Evolutionary conservation across 2,797 vertebrate genomes (phyloP), one percentile per base, ranked within the genome.

Genomic region (Acanthurus tractus): DNA sequence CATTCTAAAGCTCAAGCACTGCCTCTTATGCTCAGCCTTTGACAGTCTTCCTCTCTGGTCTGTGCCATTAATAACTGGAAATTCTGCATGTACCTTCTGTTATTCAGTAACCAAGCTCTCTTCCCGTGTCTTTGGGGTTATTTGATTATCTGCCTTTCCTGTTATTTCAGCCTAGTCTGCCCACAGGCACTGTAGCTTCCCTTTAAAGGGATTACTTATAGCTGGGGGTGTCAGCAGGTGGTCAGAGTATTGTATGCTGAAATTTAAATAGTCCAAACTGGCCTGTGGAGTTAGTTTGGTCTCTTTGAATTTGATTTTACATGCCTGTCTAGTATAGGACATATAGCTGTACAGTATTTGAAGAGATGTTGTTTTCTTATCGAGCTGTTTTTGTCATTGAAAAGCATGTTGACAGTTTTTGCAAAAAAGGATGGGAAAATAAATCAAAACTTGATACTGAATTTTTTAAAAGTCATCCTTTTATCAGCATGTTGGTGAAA

Each of bases 131-230:
- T 75, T 36, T 3, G 1, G 10, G 53, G 36, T 74, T 63, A 57
- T 80, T 68, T 72, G 38, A 52, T 70, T 62, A 57, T 9, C 36
- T 74, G 57, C 34, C 54, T 74, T 63, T 84, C 65, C 56, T 81
- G 53, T 75, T 56, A 49, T 78, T 72, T 63, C 72, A 66, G 46
- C 34, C 13, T 7, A 25, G 63, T 62, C 63, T 56, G 18, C 54
- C 59, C 68, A 69, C 36, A 64, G 63, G 42, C 50, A 17, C 17
- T 46, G n/a, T 14, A 55, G 42, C n/a, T 50, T 68, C 22, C 18
- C 44, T 20, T 65, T 44, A 70, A 69, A 78, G 29, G 42, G 29
- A 74, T 70, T 54, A 56, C 49, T 68, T 61, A 42, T 66, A 48
- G 40, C 48, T 65, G 22, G 40, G 65, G 38, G 14, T 50, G 52